Base-by-base conservation (phyloP, 35 echinoderm and acorn worm genomes). In the Stichopus chloronotus region DNA sequence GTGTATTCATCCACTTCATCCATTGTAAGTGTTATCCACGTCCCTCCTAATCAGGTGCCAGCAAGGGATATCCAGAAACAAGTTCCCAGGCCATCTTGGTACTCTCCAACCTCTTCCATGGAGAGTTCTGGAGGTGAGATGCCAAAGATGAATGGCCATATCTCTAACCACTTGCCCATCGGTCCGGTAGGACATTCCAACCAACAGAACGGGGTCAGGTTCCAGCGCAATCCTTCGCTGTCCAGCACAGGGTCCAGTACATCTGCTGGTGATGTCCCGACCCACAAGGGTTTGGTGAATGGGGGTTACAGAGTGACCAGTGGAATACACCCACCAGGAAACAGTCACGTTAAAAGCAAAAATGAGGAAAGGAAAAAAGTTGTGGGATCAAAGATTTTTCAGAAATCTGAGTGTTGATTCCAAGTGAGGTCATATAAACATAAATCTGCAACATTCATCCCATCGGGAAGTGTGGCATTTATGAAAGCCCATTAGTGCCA, bases 1-100 rank as follows among this genome's bases (percentile, higher is more conserved):
- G 58, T 96, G 54, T 99, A 96, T 87, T 95, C 95, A 14, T 96
- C 95, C 4, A 95, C 97, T 1, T 98, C 97, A 4, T 98, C 97
- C 0, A 93, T 98, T 53, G 95, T 93, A 14, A 98, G 97, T 74
- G 97, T 98, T 4, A 98, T 98, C 7, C 97, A 98, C 9, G 86
- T 98, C 10, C 95, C 92, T 5, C 13, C 78, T 53, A 76, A 12
- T n/a, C 61, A 92, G 80, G 13, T 76, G 57, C 76, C 79, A 57
- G 25, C 52, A 5, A 76, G n/a, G 8, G 79, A 94, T 22, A 86
- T 63, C 58, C 80, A 92, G 54, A 81, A 85, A 81, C 57, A 52
- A 54, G 55, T 52, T 20, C 13, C 53, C n/a, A 23, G 30, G 17
- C 65, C 61, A 5, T 77, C 90, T 43, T 91, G 90, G 90, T 91